Percentiles rank a stretch among this genome's conserved stretches.
These are phyloP conservation scores for Cyprinella venusta DNA, from an alignment of 2,797 vertebrate species.

Conservation along the genomic window DNA sequence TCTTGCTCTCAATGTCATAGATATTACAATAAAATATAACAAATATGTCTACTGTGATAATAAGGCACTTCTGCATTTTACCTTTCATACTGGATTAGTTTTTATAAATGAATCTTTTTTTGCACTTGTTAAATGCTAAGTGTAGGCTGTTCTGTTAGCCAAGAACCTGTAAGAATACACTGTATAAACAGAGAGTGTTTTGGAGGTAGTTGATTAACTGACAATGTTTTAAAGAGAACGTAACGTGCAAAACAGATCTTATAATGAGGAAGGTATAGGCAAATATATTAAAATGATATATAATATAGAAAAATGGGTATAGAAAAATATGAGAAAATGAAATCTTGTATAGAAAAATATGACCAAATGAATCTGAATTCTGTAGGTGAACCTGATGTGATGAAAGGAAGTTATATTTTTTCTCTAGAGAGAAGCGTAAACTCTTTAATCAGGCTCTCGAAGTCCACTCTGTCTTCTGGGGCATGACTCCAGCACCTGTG, in stretches of 20 bases:
- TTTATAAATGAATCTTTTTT: background rate
- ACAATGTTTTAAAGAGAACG: background rate
- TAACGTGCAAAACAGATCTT: background rate
- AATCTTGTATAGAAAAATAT: background rate
- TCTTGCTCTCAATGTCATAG: background rate
- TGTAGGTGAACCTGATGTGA: background rate
- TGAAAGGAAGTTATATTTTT: background rate
- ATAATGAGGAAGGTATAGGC: background rate
- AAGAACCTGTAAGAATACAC: background rate
- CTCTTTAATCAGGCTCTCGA: slow-evolving; percentile 84
- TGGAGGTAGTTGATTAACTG: slow-evolving; percentile 14
- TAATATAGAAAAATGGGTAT: background rate
- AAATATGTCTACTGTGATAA: background rate
- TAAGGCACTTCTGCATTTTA: background rate
- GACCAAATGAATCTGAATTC: background rate
- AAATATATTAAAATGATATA: background rate
- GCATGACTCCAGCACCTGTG: slow-evolving; percentile 82
- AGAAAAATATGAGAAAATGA: background rate
- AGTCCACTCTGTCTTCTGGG: slow-evolving; percentile 77
- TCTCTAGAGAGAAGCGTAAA: slow-evolving; percentile 72
- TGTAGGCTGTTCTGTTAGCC: background rate
- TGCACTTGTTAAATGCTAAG: background rate
- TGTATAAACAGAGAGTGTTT: background rate
- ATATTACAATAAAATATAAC: background rate
- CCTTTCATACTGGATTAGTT: background rate